A percentile compares a stretch with the other conserved stretches of the same genome.
phyloP scores from a whole-genome alignment of 2,113 vertebrate genomes.

The Eclectus roratus region DNA sequence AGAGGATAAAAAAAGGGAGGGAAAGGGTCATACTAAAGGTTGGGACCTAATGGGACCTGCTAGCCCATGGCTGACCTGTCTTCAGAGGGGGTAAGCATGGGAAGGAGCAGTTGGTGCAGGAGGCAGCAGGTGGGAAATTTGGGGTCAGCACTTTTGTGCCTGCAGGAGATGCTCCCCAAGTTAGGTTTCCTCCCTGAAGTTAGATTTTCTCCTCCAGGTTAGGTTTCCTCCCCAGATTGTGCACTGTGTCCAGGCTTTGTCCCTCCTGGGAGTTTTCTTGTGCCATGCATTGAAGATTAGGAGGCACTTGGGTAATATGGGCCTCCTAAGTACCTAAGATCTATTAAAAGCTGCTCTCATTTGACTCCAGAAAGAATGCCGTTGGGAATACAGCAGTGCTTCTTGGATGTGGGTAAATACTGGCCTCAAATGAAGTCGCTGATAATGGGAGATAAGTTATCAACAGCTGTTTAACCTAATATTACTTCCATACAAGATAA shows the following conservation, averaged over 20 bases:
- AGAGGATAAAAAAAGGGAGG: background rate
- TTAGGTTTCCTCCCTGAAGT: background rate
- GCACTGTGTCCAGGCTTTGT: accelerated
- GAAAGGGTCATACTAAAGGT: accelerated
- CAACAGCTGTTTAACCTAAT: constrained; percentile 55
- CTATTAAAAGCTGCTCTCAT: background rate
- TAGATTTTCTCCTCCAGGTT: background rate
- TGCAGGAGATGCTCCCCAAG: background rate
- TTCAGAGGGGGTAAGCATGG: background rate
- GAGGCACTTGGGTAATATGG: background rate
- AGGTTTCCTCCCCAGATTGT: background rate
- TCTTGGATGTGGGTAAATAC: constrained; percentile 8
- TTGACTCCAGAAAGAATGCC: background rate
- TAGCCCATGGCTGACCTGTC: background rate
- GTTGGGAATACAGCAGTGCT: background rate
- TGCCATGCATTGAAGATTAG: background rate
- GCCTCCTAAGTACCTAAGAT: background rate
- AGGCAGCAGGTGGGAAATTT: background rate
- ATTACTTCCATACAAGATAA: constrained; percentile 8
- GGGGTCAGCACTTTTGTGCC: background rate
- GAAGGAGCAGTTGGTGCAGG: background rate
- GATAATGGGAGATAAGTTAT: constrained; percentile 48
- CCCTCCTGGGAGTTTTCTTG: background rate
- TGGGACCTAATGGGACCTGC: background rate
- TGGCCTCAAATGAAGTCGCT: background rate